phyloP scores from a whole-genome alignment of 2,113 vertebrate genomes.

The Apistogramma diplotaenia region DNA sequence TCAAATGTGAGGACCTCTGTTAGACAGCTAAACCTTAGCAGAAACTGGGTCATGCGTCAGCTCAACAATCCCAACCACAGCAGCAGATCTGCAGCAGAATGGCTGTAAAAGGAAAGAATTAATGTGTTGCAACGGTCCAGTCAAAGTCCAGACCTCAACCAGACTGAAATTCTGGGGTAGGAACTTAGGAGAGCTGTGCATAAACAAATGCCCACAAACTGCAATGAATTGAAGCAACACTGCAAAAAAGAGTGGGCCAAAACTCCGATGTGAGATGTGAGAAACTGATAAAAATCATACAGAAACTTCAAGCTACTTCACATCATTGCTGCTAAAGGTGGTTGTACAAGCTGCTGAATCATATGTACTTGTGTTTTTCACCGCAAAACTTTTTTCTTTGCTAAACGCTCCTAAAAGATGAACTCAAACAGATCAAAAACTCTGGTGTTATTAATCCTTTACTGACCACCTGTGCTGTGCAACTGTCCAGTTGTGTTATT shows the following conservation, averaged over 20 bases:
- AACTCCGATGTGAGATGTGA: too few relatives aligned
- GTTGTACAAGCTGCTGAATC: not conserved
- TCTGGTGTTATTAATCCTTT: not conserved
- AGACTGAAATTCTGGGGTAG: not conserved
- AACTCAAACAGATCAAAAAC: not conserved
- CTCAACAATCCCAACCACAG: not conserved
- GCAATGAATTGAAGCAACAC: not conserved
- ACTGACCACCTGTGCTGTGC: not conserved
- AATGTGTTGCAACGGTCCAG: not conserved
- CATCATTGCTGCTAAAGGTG: not conserved
- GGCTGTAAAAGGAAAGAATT: too few relatives aligned
- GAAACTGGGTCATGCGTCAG: not conserved
- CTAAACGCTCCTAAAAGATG: not conserved
- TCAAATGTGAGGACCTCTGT: not conserved
- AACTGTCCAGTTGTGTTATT: slow-evolving; percentile 1
- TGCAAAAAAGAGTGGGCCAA: too few relatives aligned
- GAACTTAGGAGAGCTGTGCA: not conserved
- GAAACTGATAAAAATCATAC: too few relatives aligned
- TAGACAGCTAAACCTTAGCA: not conserved
- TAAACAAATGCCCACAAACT: not conserved
- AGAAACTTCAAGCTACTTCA: too few relatives aligned
- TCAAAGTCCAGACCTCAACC: not conserved
- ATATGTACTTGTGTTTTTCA: not conserved
- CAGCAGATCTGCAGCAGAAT: too few relatives aligned
- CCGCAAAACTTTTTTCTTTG: not conserved